Evolutionary conservation across 2,113 vertebrate species (phyloP).

Genomic region (Typhlomys cinereus): DNA sequence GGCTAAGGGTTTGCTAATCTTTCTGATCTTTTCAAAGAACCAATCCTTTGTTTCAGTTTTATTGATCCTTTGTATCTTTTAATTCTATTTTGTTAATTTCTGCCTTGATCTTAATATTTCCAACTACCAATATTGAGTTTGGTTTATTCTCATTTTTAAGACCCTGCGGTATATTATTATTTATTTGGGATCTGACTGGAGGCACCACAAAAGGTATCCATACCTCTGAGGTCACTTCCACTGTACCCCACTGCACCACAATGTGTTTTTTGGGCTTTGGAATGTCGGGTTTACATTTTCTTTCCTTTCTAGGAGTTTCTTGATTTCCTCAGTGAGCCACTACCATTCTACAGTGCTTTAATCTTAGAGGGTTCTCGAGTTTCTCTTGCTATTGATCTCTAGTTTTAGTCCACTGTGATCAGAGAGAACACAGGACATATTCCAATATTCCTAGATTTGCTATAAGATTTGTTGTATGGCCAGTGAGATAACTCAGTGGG

Average conservation of each 20-base stretch:
- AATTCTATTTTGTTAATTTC: neutral
- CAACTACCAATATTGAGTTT: neutral
- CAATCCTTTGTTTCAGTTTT: neutral
- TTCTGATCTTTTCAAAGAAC: neutral
- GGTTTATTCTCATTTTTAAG: neutral
- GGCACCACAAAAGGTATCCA: neutral
- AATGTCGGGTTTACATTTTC: neutral
- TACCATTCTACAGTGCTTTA: too few relatives aligned
- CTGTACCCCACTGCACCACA: too few relatives aligned
- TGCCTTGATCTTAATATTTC: too few relatives aligned
- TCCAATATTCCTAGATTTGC: neutral
- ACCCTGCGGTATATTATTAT: neutral
- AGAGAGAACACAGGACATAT: neutral
- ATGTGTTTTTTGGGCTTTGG: too few relatives aligned
- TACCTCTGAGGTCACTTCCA: neutral
- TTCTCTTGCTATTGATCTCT: neutral
- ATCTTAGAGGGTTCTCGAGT: too few relatives aligned
- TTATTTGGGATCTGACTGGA: neutral
- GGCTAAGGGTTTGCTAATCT: neutral
- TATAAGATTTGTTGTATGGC: too few relatives aligned
- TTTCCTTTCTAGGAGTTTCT: neutral
- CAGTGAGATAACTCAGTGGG: too few relatives aligned
- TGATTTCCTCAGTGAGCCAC: neutral
- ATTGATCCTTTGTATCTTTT: neutral
- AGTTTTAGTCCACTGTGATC: neutral